Evolutionary conservation across 2,113 vertebrate species (phyloP).

Genomic region (Pachypanchax playfairii): DNA sequence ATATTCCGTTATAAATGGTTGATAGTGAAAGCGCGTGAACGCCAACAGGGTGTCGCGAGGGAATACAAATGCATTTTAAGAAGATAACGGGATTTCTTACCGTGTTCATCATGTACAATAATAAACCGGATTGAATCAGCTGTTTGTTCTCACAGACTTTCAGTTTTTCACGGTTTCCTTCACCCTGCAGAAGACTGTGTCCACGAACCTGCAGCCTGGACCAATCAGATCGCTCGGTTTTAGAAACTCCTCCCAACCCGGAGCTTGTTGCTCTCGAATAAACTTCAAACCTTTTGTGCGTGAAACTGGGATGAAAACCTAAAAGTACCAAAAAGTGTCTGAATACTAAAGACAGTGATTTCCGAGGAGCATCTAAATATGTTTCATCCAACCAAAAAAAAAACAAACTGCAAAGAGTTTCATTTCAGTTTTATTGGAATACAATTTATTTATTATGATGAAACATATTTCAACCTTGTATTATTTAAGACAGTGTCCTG

Average conservation of each 20-base stretch:
- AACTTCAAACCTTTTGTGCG: slow-evolving; percentile 4
- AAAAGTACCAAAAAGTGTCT: not conserved
- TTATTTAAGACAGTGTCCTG: no score
- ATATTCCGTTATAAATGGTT: not conserved
- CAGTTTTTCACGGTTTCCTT: not conserved
- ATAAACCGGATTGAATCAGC: not conserved
- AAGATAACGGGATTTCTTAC: slow-evolving; percentile 34
- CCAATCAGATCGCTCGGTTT: slow-evolving; percentile 62
- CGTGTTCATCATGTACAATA: slow-evolving; percentile 27
- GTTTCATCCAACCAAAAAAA: slow-evolving; percentile 1
- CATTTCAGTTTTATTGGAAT: no score
- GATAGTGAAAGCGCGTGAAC: fast-evolving
- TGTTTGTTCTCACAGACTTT: not conserved
- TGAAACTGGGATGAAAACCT: not conserved
- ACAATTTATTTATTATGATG: no score
- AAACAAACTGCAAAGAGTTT: no score
- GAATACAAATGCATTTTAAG: not conserved
- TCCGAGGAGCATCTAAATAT: not conserved
- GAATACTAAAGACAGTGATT: not conserved
- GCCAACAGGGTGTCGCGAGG: not conserved
- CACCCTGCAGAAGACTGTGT: not conserved
- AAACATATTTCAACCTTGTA: no score
- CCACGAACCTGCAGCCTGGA: not conserved
- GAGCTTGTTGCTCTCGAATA: slow-evolving; percentile 18
- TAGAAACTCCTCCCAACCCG: slow-evolving; percentile 74